phyloP scores from a whole-genome alignment of 2,888 invertebrate species.

The Acronicta psi region DNA sequence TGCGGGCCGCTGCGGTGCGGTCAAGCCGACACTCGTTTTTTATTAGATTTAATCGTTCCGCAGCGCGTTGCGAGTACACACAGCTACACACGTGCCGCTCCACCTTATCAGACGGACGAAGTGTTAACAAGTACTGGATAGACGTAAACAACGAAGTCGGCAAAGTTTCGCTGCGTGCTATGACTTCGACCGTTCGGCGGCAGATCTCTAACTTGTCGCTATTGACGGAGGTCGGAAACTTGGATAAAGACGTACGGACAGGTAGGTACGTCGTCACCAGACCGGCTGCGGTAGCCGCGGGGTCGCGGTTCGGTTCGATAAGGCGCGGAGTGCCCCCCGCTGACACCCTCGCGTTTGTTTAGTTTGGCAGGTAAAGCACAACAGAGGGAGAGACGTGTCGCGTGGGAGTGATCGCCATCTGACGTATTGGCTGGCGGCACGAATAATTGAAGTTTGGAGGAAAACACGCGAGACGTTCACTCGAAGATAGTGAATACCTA shows the following conservation, averaged over 20 bases:
- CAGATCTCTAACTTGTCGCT: constrained; percentile 63
- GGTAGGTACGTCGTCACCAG: constrained; percentile 61
- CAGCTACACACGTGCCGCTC: constrained; percentile 42
- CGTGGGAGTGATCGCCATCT: constrained; percentile 70
- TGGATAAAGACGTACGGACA: constrained; percentile 56
- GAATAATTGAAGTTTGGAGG: constrained; percentile 65
- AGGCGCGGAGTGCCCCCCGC: constrained; percentile 62
- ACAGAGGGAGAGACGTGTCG: constrained; percentile 68
- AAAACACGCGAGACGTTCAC: constrained; percentile 57
- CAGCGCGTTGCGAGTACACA: constrained; percentile 48
- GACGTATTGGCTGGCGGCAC: constrained; percentile 65
- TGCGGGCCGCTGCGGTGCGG: constrained; percentile 53
- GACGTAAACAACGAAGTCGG: constrained; percentile 29
- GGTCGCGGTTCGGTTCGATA: constrained; percentile 71
- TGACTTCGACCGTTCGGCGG: constrained; percentile 63
- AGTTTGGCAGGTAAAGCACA: constrained; percentile 82
- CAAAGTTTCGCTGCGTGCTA: constrained; percentile 60
- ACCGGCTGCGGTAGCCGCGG: constrained; percentile 73
- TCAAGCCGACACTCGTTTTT: constrained; percentile 61
- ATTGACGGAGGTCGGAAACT: constrained; percentile 71
- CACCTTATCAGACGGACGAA: constrained; percentile 52
- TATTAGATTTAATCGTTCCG: constrained; percentile 73
- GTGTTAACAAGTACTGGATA: constrained; percentile 39
- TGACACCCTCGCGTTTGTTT: constrained; percentile 69
- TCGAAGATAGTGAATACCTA: too few relatives aligned